A percentile compares a stretch with the other conserved stretches of the same genome.
Evolutionary conservation across 30 jellyfish, hydroid and myxozoan genomes (phyloP).

Genomic region (Hydractinia symbiolongicarpus): DNA sequence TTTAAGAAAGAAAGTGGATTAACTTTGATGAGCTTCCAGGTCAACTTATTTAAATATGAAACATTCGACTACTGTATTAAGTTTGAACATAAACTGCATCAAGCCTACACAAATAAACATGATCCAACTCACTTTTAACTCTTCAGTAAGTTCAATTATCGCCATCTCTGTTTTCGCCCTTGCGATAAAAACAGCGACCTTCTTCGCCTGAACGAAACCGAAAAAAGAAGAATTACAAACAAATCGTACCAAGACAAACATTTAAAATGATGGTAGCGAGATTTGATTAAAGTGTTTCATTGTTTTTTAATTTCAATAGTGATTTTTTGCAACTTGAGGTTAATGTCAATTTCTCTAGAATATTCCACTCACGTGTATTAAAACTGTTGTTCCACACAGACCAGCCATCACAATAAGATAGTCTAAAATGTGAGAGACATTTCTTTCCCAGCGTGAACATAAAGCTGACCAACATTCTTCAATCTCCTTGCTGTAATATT

Average conservation of each 20-base stretch:
- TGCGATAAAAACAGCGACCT: constrained; percentile 81
- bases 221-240: background rate
- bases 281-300: no score
- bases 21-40: background rate
- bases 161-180: constrained; percentile 74
- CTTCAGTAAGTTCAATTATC: constrained; percentile 70
- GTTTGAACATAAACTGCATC: background rate
- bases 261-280: background rate
- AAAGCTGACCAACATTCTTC: constrained; percentile 93
- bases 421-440: constrained; percentile 64
- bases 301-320: background rate
- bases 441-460: constrained; percentile 72
- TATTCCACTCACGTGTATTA: constrained; percentile 62
- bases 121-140: constrained; percentile 42
- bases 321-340: background rate
- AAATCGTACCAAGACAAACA: background rate
- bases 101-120: background rate
- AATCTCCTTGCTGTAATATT: constrained; percentile 90
- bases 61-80: no score
- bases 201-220: constrained; percentile 65
- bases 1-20: no score
- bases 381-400: constrained; percentile 93
- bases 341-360: background rate
- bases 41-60: background rate
- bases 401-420: constrained; percentile 91